Conservation (phyloP, 2,888 invertebrate species). For the Acrobasis suavella region DNA sequence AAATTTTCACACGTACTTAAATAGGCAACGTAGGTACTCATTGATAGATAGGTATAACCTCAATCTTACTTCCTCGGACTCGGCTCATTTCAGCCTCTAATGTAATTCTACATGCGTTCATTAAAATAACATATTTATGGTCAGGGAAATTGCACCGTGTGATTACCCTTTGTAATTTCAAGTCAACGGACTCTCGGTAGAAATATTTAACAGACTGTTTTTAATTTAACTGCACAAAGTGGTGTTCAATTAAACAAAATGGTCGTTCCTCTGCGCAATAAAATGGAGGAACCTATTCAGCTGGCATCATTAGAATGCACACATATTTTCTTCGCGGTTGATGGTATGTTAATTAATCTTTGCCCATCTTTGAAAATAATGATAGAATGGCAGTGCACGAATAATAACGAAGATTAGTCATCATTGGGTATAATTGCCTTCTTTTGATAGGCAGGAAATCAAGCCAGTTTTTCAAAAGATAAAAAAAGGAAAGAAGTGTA, state of each 20-base stretch:
- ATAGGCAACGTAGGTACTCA: constrained; percentile 33
- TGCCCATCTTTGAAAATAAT: constrained; percentile 29
- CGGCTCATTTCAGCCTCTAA: constrained; percentile 2
- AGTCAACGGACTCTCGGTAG: constrained; percentile 32
- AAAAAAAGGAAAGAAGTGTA: too few species aligned
- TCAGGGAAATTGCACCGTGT: constrained; percentile 40
- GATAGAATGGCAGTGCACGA: constrained; percentile 27
- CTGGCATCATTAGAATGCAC: constrained; percentile 31
- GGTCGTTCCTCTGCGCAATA: constrained; percentile 33
- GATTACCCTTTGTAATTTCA: constrained; percentile 41
- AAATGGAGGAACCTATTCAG: constrained; percentile 30
- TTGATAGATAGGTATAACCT: constrained; percentile 30
- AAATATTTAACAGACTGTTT: constrained; percentile 36
- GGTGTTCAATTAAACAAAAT: constrained; percentile 36
- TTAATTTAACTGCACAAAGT: constrained; percentile 27
- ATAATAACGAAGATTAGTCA: constrained; percentile 33
- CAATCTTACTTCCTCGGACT: constrained; percentile 16
- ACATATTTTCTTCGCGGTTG: constrained; percentile 32
- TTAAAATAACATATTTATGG: constrained; percentile 44
- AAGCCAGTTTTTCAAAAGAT: too few species aligned
- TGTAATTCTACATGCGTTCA: constrained; percentile 30
- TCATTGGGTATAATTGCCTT: constrained; percentile 15
- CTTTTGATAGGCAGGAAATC: constrained; percentile 8
- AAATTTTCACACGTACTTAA: constrained; percentile 56
- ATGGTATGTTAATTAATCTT: constrained; percentile 30